A percentile compares a stretch with the other conserved stretches of the same genome.
phyloP scores from a whole-genome alignment of 2,888 invertebrate genomes.

The Hemaris fuciformis region DNA sequence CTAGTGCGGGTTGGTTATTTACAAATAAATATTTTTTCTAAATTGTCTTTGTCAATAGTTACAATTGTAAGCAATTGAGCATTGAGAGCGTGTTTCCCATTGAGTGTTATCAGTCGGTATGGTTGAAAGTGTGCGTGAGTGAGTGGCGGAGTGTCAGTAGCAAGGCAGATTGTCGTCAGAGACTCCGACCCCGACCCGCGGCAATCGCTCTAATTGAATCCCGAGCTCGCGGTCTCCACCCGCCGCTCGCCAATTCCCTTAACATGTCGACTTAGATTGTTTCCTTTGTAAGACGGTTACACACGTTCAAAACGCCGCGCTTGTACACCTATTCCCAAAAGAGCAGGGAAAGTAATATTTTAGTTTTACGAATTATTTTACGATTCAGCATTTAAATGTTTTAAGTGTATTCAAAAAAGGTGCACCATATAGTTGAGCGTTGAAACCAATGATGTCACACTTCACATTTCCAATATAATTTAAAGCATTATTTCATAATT shows the following conservation, averaged over 20 bases:
- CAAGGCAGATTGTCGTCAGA: constrained; percentile 16
- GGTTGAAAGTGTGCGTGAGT: neutral
- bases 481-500: too few species aligned
- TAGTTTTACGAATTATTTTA: neutral
- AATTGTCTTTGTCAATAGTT: too few species aligned
- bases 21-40: too few species aligned
- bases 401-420: too few species aligned
- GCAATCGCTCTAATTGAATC: constrained; percentile 71
- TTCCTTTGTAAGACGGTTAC: constrained; percentile 33
- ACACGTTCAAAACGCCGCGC: neutral
- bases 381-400: too few species aligned
- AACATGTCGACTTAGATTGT: constrained; percentile 70
- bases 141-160: neutral
- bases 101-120: neutral
- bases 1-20: too few species aligned
- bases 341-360: neutral
- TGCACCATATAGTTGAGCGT: too few species aligned
- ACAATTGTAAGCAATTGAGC: too few species aligned
- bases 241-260: constrained; percentile 59
- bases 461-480: too few species aligned
- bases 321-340: neutral
- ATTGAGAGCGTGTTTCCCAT: neutral
- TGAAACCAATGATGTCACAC: too few species aligned
- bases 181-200: constrained; percentile 46
- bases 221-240: constrained; percentile 47